Conservation (phyloP, 2,113 vertebrate species). For the Procapra przewalskii region DNA sequence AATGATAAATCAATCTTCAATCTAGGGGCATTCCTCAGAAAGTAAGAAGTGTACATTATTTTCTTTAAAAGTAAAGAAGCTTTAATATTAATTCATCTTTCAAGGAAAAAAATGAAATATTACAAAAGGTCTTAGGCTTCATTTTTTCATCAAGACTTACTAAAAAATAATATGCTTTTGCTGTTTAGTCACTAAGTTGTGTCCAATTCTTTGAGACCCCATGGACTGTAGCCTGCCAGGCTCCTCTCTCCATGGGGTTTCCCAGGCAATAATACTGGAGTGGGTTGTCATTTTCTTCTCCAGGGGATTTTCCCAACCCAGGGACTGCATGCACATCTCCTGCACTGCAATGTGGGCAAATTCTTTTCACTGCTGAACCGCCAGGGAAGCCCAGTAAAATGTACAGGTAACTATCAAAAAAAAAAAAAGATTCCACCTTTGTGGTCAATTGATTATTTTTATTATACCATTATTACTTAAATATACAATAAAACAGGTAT, state of each 20-base stretch:
- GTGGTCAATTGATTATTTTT: not conserved
- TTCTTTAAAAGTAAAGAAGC: not conserved
- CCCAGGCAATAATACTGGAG: not conserved
- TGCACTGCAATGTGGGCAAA: not conserved
- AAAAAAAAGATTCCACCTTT: not conserved
- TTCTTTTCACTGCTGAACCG: not conserved
- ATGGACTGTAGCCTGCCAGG: not conserved
- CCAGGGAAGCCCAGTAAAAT: not conserved
- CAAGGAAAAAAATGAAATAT: not conserved
- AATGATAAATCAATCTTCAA: not conserved
- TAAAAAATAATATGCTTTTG: not conserved
- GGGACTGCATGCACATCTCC: not conserved
- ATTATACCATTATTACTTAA: conserved; percentile 19
- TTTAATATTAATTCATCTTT: not conserved
- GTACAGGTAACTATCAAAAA: not conserved
- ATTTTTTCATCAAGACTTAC: not conserved
- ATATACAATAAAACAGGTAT: not conserved
- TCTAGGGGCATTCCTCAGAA: not conserved
- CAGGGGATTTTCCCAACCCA: not conserved
- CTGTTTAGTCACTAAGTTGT: not conserved
- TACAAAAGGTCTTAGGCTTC: not conserved
- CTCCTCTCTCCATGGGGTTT: not conserved
- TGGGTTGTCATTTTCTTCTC: not conserved
- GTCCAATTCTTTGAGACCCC: not conserved
- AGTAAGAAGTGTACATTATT: not conserved